Conservation (phyloP, 35 echinoderm and acorn worm genomes). For the Lytechinus pictus region DNA sequence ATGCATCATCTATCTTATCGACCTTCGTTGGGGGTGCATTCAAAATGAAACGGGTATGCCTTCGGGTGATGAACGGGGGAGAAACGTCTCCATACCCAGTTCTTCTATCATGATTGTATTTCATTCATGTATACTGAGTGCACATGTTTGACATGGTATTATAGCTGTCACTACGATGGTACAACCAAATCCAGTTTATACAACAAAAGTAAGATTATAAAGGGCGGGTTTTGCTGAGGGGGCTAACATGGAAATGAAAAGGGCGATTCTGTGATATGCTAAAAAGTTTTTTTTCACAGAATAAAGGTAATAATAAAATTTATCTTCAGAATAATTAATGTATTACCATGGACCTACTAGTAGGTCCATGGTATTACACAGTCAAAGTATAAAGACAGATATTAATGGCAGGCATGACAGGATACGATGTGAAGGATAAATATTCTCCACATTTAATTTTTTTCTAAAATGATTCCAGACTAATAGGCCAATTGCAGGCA, state of each 20-base stretch:
- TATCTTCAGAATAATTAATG: too few relatives aligned
- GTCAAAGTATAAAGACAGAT: too few relatives aligned
- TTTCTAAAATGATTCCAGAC: too few relatives aligned
- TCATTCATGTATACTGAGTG: not conserved
- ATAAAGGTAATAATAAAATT: too few relatives aligned
- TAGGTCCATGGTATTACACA: too few relatives aligned
- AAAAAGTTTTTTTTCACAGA: too few relatives aligned
- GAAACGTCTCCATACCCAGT: not conserved
- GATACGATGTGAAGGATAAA: too few relatives aligned
- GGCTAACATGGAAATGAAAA: not conserved
- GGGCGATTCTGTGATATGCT: too few relatives aligned
- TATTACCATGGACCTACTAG: too few relatives aligned
- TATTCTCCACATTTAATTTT: too few relatives aligned
- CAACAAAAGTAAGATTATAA: not conserved
- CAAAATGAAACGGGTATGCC: conserved; percentile 1
- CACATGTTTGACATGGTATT: not conserved
- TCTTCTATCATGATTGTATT: not conserved
- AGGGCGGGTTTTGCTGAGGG: not conserved
- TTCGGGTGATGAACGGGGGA: not conserved
- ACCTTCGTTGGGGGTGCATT: not conserved
- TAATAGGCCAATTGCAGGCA: too few relatives aligned
- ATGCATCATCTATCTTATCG: not conserved
- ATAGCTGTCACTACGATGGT: not conserved
- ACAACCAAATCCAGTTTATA: not conserved
- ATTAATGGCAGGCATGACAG: too few relatives aligned